Evolutionary conservation across 2,888 invertebrate species (phyloP), one percentile per base, ranked within the genome.

Genomic region (Ectemnius lituratus): DNA sequence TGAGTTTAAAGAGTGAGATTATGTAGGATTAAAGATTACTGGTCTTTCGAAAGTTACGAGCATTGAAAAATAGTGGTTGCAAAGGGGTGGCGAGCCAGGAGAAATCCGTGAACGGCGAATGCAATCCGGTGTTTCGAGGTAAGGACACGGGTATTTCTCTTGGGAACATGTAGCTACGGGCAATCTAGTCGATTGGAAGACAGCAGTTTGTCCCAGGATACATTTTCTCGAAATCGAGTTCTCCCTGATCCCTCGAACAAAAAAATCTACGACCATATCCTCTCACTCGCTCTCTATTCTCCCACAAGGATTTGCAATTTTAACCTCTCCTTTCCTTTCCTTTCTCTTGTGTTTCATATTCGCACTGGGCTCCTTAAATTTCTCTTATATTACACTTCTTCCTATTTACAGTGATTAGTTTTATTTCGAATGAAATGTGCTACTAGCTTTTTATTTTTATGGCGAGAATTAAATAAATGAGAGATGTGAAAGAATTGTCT

Each of bases 131-230:
- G 72, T 76, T 74, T 69, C 81, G 58, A 72, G 71, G 70, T 76
- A 79, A 74, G 79, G 79, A 78, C 67, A 67, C 71, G 63, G 70
- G 76, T 81, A 81, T 81, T 81, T 80, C 80, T 73, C 78, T 27
- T 11, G 65, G 64, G 82, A 70, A 28, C 56, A 65, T 63, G 70
- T 67, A 69, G 65, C 73, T 62, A 61, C 65, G 52, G 49, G 79
- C 81, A 81, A 81, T 81, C 78, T 75, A 67, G 70, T 58, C 71
- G 72, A 81, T 81, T 80, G 78, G 75, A 78, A 75, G 71, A 77
- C 73, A 63, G 62, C 70, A 67, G 62, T 73, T 74, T 70, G 69
- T 75, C 59, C 61, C 69, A 62, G 70, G 60, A 70, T 70, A 56
- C 71, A 56, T 75, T 75, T 75, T 61, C 63, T 72, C 60, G 65